Percentiles rank a stretch among this genome's conserved stretches.
Conservation (phyloP, 2,797 vertebrate species). For the Zenarchopterus dispar region DNA sequence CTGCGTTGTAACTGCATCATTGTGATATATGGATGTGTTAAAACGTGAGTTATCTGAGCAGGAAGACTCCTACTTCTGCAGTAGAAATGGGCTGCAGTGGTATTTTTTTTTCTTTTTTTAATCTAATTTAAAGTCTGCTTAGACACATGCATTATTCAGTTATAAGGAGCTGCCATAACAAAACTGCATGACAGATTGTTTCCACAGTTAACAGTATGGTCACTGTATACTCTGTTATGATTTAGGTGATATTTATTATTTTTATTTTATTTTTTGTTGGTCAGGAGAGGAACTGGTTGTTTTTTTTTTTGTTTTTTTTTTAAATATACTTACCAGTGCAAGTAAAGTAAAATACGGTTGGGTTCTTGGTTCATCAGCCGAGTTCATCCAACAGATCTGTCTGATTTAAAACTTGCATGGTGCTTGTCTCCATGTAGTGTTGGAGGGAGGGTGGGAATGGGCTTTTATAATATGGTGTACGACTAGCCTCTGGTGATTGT, state of each 20-base stretch:
- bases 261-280: not conserved
- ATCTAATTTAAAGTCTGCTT: slow-evolving; percentile 31
- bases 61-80: slow-evolving; percentile 19
- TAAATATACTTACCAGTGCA: too few relatives aligned
- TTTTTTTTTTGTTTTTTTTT: not conserved
- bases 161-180: slow-evolving; percentile 10
- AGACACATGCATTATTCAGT: slow-evolving; percentile 22
- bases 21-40: slow-evolving; percentile 21
- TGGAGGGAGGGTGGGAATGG: not conserved
- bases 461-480: too few relatives aligned
- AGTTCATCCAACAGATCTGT: not conserved
- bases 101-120: slow-evolving; percentile 18
- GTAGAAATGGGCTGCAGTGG: slow-evolving; percentile 20
- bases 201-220: slow-evolving; percentile 20
- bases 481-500: slow-evolving; percentile 21
- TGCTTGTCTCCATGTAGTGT: not conserved
- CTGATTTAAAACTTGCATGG: not conserved
- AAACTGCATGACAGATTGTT: slow-evolving; percentile 23
- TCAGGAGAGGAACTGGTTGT: slow-evolving; percentile 6
- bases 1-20: slow-evolving; percentile 37
- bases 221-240: not conserved
- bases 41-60: slow-evolving; percentile 5
- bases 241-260: not conserved
- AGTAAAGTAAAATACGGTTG: not conserved
- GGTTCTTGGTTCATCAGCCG: not conserved